Percentiles rank a stretch among this genome's conserved stretches.
phyloP scores from a whole-genome alignment of 2,113 vertebrate genomes.

The Odontophorus gujanensis region DNA sequence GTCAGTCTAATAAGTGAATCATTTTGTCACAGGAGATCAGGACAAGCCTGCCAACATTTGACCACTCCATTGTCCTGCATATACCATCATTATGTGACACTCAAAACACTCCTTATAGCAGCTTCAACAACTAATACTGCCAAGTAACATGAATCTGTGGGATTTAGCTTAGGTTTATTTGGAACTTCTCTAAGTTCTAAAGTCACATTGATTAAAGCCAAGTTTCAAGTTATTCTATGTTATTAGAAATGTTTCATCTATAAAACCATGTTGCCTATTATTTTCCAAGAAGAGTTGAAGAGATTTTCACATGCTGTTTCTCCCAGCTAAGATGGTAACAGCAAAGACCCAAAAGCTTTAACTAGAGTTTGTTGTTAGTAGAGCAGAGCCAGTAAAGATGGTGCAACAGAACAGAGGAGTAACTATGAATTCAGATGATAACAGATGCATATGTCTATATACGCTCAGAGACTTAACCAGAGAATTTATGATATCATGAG shows the following conservation, averaged over 20 bases:
- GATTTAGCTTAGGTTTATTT: not conserved
- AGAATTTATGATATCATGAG: not conserved
- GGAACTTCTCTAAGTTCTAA: not conserved
- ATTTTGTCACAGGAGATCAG: not conserved
- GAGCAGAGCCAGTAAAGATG: not conserved
- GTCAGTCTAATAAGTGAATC: not conserved
- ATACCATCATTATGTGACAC: not conserved
- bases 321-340: not conserved
- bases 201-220: not conserved
- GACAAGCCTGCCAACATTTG: not conserved
- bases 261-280: not conserved
- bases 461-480: not conserved
- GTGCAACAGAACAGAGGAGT: not conserved
- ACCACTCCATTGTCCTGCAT: not conserved
- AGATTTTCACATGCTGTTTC: not conserved
- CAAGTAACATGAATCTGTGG: not conserved
- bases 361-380: not conserved
- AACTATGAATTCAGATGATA: not conserved
- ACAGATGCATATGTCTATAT: not conserved
- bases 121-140: not conserved
- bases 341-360: not conserved
- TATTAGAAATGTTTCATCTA: not conserved
- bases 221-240: not conserved
- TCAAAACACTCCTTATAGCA: not conserved
- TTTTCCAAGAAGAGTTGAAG: not conserved